phyloP scores from a whole-genome alignment of 2,113 vertebrate species.

The Parotia lawesii region DNA sequence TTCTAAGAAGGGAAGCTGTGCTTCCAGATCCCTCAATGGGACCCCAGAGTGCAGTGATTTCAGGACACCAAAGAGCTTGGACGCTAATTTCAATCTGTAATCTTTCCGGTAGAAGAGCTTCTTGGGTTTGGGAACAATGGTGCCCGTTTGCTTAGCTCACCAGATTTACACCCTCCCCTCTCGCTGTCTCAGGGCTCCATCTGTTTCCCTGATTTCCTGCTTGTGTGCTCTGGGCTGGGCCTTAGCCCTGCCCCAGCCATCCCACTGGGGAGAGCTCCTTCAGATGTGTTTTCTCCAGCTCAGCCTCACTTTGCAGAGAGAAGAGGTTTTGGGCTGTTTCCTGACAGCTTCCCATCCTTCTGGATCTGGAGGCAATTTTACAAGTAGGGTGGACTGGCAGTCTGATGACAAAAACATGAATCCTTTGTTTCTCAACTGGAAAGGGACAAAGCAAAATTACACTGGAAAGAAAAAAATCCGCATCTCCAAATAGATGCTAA shows the following conservation, averaged over 20 bases:
- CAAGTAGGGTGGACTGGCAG: neutral
- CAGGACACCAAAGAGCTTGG: neutral
- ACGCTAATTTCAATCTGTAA: neutral
- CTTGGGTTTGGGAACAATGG: slow-evolving; percentile 3
- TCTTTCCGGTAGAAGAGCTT: neutral
- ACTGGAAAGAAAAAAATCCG: neutral
- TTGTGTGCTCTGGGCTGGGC: neutral
- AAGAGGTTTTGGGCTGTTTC: neutral
- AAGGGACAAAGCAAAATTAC: neutral
- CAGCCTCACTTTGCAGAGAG: neutral
- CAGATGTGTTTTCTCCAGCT: neutral
- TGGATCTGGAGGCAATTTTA: neutral
- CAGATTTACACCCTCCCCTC: neutral
- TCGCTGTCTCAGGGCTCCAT: neutral
- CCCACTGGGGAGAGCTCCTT: neutral
- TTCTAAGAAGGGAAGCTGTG: neutral
- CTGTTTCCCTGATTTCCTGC: slow-evolving; percentile 58
- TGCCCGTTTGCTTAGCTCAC: neutral
- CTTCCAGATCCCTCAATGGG: neutral
- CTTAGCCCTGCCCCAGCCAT: neutral
- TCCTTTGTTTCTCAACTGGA: neutral
- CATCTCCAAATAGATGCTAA: neutral
- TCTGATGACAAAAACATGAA: neutral
- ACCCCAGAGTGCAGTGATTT: neutral
- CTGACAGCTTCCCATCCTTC: neutral